These are phyloP conservation scores for Mionectes macconnelli DNA, from an alignment of 2,113 vertebrate genomes.

Conservation along the genomic window DNA sequence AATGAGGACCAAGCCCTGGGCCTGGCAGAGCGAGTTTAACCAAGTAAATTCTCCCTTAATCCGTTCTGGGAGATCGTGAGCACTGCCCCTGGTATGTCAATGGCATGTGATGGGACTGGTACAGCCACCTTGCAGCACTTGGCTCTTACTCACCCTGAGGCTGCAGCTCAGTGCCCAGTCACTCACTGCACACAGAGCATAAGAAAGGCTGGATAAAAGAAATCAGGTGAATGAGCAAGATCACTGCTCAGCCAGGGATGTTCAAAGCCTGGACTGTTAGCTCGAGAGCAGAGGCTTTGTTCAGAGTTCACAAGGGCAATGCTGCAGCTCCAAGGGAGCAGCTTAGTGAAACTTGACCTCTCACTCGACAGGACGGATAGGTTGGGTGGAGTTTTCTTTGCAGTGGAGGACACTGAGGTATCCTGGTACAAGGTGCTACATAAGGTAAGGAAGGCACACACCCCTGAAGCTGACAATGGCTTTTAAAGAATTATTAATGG, in stretches of 20 bases:
- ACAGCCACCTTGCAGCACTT: neutral
- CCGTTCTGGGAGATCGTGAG: conserved; percentile 11
- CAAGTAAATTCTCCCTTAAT: neutral
- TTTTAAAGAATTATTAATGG: neutral
- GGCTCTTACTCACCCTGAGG: neutral
- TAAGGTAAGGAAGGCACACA: neutral
- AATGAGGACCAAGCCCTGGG: neutral
- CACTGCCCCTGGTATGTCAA: conserved; percentile 34
- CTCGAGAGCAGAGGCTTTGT: neutral
- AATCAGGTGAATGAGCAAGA: neutral
- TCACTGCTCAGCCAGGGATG: neutral
- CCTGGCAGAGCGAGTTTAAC: conserved; percentile 36
- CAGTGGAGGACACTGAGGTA: neutral
- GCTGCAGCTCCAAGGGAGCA: neutral
- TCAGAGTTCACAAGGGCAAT: neutral
- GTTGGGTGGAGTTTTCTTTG: neutral
- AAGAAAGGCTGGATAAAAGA: neutral
- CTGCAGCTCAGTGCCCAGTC: neutral
- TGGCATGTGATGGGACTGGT: conserved; percentile 16
- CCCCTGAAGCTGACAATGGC: neutral
- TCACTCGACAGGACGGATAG: neutral
- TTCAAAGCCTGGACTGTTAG: neutral
- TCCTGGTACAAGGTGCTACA: neutral
- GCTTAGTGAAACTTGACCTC: neutral
- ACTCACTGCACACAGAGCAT: neutral